Percentiles rank a stretch among this genome's conserved stretches.
phyloP scores from a whole-genome alignment of 2,113 vertebrate genomes.

The Thunnus thynnus region DNA sequence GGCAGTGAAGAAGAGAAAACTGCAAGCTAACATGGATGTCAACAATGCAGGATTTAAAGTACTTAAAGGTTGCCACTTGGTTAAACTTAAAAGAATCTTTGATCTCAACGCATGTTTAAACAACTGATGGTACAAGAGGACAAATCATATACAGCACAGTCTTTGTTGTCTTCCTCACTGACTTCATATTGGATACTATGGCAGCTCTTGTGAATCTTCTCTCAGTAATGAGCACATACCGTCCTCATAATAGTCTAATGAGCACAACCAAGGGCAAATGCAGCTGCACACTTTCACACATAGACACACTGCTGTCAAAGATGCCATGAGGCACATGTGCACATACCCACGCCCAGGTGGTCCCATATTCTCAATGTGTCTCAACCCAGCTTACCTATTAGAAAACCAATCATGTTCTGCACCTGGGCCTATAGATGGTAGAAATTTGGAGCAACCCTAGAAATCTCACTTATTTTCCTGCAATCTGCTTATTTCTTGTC shows the following conservation, averaged over 20 bases:
- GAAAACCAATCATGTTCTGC: slow-evolving; percentile 78
- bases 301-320: slow-evolving; percentile 47
- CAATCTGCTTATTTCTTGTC: slow-evolving; percentile 60
- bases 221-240: slow-evolving; percentile 55
- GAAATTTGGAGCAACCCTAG: slow-evolving; percentile 25
- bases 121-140: slow-evolving; percentile 13
- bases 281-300: slow-evolving; percentile 30
- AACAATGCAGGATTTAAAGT: too few species aligned
- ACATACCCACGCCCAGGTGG: slow-evolving; percentile 67
- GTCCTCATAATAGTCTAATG: slow-evolving; percentile 51
- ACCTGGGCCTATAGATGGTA: slow-evolving; percentile 68
- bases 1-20: too few species aligned
- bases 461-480: slow-evolving; percentile 59
- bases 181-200: slow-evolving; percentile 24
- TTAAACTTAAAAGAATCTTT: slow-evolving; percentile 9
- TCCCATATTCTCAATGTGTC: slow-evolving; percentile 49
- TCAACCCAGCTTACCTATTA: slow-evolving; percentile 68
- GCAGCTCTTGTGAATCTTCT: slow-evolving; percentile 37
- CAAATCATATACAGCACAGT: neutral
- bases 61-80: neutral
- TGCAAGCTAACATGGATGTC: too few species aligned
- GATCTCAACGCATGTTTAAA: neutral
- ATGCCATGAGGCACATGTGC: slow-evolving; percentile 37
- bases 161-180: slow-evolving; percentile 6
- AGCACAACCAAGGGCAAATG: slow-evolving; percentile 45